Percentiles rank a stretch among this genome's conserved stretches.
phyloP scores from a whole-genome alignment of 2,797 vertebrate genomes.

The Eurystomus glaucurus region DNA sequence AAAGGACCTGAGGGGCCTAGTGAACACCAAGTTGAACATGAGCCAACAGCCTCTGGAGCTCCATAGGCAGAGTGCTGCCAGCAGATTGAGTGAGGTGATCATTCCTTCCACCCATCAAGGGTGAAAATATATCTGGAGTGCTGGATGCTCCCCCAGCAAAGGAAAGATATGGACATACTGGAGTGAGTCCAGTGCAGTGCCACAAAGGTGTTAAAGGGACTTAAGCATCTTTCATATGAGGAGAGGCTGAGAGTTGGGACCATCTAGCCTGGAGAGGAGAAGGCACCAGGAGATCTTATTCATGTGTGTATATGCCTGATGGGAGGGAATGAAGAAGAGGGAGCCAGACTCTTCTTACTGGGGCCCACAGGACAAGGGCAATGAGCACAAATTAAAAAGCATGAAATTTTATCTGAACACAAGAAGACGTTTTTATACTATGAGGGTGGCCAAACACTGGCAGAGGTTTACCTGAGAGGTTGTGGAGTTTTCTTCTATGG shows the following conservation, averaged over 20 bases:
- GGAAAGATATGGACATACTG: neutral
- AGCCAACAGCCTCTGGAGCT: neutral
- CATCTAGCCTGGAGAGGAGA: neutral
- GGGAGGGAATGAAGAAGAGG: neutral
- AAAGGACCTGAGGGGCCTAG: neutral
- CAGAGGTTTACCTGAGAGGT: neutral
- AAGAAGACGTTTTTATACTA: neutral
- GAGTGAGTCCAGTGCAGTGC: neutral
- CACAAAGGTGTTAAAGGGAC: neutral
- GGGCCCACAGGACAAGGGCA: neutral
- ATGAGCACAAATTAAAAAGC: rapidly evolving
- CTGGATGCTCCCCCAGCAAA: neutral
- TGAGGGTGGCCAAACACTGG: rapidly evolving
- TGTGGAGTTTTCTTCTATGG: neutral
- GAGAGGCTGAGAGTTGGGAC: neutral
- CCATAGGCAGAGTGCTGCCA: neutral
- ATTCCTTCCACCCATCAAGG: neutral
- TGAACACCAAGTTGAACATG: neutral
- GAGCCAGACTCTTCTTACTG: neutral
- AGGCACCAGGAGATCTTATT: neutral
- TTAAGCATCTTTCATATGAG: neutral
- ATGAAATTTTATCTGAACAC: neutral
- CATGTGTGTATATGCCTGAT: rapidly evolving
- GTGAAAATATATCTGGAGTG: neutral
- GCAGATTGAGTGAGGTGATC: neutral